Conservation (phyloP, 2,888 invertebrate genomes). For the Pseudeuparius sepicola region DNA sequence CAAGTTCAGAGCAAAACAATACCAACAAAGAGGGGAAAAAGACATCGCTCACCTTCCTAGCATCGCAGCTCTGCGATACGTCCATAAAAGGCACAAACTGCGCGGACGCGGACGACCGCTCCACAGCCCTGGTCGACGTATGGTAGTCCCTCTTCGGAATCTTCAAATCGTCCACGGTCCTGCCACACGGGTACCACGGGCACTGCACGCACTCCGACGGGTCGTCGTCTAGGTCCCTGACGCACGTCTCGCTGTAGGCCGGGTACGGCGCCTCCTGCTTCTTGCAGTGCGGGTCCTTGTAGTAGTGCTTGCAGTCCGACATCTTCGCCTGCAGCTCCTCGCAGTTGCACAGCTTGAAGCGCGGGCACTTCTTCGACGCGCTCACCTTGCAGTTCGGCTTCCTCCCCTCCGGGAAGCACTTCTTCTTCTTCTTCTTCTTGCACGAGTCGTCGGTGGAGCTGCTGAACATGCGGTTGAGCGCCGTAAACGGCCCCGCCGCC, state of each 20-base stretch:
- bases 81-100: no score
- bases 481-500: no score
- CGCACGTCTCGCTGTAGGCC: conserved; percentile 19
- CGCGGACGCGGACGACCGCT: no score
- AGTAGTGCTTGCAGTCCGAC: conserved; percentile 16
- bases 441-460: no score
- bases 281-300: conserved; percentile 16
- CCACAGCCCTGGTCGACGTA: neutral
- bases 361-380: conserved; percentile 10
- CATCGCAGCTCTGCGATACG: no score
- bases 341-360: conserved; percentile 12
- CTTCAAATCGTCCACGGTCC: conserved; percentile 10
- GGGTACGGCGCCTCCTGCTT: conserved; percentile 19
- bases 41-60: no score
- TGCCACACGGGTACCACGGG: conserved; percentile 20
- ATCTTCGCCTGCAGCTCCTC: conserved; percentile 16
- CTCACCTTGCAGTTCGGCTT: conserved; percentile 10
- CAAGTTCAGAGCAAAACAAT: no score
- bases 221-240: conserved; percentile 17
- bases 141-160: conserved; percentile 1
- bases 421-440: neutral
- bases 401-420: neutral
- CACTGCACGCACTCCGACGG: conserved; percentile 20
- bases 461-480: no score
- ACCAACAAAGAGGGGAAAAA: no score